Conservation (phyloP, 1,140 invertebrate genomes). For the Globodera ellingtonae region DNA sequence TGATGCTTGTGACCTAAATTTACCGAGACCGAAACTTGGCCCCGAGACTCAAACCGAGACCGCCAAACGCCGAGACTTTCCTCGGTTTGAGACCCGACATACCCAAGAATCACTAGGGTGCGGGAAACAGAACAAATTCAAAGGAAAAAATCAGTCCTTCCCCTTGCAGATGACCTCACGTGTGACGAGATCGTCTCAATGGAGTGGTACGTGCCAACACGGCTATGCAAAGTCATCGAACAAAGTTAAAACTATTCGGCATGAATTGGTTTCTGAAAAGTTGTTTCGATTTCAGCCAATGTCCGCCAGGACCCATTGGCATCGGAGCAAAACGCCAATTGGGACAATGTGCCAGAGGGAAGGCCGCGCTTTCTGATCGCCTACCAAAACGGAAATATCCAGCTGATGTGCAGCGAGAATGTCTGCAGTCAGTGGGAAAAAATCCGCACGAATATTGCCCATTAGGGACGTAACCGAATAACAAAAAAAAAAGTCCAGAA, state of each 20-base stretch:
- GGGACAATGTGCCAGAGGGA: conserved; percentile 72
- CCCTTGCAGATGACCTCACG: conserved; percentile 46
- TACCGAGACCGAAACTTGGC: too few species aligned
- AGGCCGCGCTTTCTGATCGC: conserved; percentile 82
- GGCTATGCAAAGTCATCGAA: conserved; percentile 34
- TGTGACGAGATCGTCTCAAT: conserved; percentile 57
- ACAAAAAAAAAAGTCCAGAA: too few species aligned
- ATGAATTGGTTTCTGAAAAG: neutral
- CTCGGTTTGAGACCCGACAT: too few species aligned
- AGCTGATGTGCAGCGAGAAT: conserved; percentile 83
- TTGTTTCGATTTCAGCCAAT: neutral
- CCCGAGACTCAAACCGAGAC: too few species aligned
- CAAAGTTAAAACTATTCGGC: conserved; percentile 4
- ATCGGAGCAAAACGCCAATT: conserved; percentile 49
- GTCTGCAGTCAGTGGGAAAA: conserved; percentile 75
- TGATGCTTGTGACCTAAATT: too few species aligned
- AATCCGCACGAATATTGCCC: too few species aligned
- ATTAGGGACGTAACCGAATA: too few species aligned
- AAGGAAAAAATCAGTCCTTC: neutral
- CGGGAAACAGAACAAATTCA: too few species aligned
- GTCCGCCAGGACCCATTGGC: neutral
- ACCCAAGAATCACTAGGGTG: too few species aligned
- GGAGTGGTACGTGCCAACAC: conserved; percentile 55
- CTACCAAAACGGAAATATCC: conserved; percentile 81
- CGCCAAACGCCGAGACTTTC: too few species aligned